A percentile compares a stretch with the other conserved stretches of the same genome.
These are phyloP conservation scores for Epinotia bilunana DNA, from an alignment of 2,888 invertebrate genomes.

Conservation along the genomic window DNA sequence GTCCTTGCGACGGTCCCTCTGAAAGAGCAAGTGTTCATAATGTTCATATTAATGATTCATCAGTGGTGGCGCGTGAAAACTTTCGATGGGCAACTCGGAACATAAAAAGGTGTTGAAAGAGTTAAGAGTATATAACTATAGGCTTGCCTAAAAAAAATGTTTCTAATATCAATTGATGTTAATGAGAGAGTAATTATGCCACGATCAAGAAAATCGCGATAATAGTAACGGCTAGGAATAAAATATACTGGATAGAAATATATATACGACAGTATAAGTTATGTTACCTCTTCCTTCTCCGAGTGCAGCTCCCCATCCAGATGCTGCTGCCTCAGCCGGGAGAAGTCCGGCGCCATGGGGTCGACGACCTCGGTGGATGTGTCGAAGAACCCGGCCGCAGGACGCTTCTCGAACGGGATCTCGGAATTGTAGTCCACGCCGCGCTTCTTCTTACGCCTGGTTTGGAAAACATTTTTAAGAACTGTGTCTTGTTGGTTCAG, in stretches of 20 bases:
- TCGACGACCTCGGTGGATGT: constrained; percentile 95
- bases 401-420: constrained; percentile 98
- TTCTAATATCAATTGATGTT: too few relatives aligned
- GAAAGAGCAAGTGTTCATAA: constrained; percentile 32
- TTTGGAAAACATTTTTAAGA: constrained; percentile 19
- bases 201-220: background rate
- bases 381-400: constrained; percentile 97
- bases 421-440: constrained; percentile 99
- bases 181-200: too few relatives aligned
- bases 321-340: constrained; percentile 94
- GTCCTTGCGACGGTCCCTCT: constrained; percentile 96
- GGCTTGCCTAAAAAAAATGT: too few relatives aligned
- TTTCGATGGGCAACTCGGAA: too few relatives aligned
- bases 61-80: too few relatives aligned
- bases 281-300: constrained; percentile 93
- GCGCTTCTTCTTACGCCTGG: constrained; percentile 89
- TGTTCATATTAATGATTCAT: background rate
- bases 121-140: too few relatives aligned
- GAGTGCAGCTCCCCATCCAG: constrained; percentile 95
- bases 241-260: too few relatives aligned
- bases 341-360: constrained; percentile 95
- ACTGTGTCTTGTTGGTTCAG: too few relatives aligned
- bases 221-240: background rate
- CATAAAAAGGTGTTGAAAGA: too few relatives aligned
- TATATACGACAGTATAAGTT: background rate